A percentile compares a stretch with the other conserved stretches of the same genome.
Evolutionary conservation across 2,888 invertebrate genomes (phyloP).

Genomic region (Panopea generosa): DNA sequence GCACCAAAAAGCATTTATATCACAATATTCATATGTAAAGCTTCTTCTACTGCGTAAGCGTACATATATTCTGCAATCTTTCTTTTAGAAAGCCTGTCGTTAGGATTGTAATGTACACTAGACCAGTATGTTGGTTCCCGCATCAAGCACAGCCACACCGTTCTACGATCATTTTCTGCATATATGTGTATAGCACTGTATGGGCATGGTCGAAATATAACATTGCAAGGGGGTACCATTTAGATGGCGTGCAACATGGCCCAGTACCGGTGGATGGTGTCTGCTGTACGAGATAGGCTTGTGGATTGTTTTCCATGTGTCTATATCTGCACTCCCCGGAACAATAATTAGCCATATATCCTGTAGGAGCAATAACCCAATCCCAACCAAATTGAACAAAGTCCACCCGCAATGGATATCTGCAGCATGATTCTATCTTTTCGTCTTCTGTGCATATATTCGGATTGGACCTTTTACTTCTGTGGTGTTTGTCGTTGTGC

Average conservation of each 20-base stretch:
- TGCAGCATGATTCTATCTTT: constrained; percentile 94
- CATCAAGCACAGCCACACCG: constrained; percentile 74
- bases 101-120: not conserved
- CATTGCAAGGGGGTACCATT: constrained; percentile 93
- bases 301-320: constrained; percentile 93
- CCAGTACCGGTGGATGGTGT: constrained; percentile 89
- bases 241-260: constrained; percentile 96
- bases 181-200: constrained; percentile 88
- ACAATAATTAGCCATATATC: constrained; percentile 98
- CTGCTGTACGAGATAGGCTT: constrained; percentile 94
- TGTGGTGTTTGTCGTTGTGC: constrained; percentile 46
- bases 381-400: constrained; percentile 99
- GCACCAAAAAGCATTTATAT: constrained; percentile 32
- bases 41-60: no score
- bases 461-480: constrained; percentile 89
- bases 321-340: constrained; percentile 96
- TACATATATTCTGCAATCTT: not conserved
- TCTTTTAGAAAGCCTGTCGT: not conserved
- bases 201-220: constrained; percentile 94
- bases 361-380: constrained; percentile 98
- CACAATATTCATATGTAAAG: constrained; percentile 15
- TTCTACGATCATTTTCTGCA: constrained; percentile 78
- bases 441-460: constrained; percentile 94
- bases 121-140: not conserved
- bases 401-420: constrained; percentile 96